Conservation (phyloP, 2,888 invertebrate genomes). For the Muschampia plurimacula region DNA sequence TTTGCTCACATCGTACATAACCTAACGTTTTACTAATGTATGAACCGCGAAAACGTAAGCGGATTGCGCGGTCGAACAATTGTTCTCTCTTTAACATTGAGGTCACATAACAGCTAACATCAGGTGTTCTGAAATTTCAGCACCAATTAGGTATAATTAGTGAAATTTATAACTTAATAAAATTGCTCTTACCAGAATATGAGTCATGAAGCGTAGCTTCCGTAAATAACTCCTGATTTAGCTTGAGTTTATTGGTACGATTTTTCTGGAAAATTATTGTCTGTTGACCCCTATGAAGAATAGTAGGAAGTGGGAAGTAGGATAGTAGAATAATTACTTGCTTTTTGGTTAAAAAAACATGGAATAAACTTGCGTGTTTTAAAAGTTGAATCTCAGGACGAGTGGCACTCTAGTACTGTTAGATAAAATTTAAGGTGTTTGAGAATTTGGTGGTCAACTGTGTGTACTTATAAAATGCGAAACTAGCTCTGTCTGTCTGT, state of each 20-base stretch:
- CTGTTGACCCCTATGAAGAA: no score
- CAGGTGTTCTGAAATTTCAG: slow-evolving; percentile 51
- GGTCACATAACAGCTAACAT: slow-evolving; percentile 53
- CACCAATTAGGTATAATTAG: slow-evolving; percentile 37
- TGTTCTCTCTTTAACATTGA: slow-evolving; percentile 54
- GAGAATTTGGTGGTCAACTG: no score
- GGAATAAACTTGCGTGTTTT: no score
- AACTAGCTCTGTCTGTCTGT: no score
- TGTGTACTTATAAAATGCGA: no score
- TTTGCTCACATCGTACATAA: slow-evolving; percentile 36
- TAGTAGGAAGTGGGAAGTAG: no score
- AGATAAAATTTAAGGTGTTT: no score
- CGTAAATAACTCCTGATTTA: not conserved
- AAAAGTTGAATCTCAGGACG: no score
- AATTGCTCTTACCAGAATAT: not conserved
- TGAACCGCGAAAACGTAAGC: slow-evolving; percentile 60
- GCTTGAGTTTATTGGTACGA: not conserved
- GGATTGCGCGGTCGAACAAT: slow-evolving; percentile 55
- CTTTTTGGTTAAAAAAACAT: no score
- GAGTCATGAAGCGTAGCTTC: not conserved
- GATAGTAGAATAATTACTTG: no score
- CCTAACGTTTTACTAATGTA: slow-evolving; percentile 58
- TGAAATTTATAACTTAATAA: slow-evolving; percentile 14
- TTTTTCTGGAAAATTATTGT: no score
- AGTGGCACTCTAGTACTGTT: no score